Evolutionary conservation across 2,797 vertebrate species (phyloP).

Genomic region (Yasuhikotakia modesta): DNA sequence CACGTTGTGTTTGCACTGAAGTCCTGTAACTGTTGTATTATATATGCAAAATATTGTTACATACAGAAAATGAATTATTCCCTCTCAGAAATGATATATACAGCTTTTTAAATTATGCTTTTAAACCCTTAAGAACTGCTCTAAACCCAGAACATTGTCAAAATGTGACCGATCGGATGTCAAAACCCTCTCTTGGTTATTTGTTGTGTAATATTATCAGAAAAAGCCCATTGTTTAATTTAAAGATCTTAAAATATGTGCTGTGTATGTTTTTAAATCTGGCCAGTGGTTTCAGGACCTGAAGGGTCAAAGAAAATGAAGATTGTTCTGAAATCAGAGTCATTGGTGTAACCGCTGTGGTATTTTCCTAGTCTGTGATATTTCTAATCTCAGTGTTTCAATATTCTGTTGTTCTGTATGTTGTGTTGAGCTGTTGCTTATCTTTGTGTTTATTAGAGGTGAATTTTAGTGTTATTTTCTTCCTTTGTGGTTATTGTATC

Average conservation of each 20-base stretch:
- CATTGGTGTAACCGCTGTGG: slow-evolving; percentile 7
- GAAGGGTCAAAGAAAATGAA: background rate
- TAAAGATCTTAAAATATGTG: background rate
- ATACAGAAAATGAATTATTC: no score
- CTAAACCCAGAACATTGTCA: background rate
- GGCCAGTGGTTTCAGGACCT: background rate
- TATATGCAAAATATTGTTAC: no score
- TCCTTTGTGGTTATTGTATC: slow-evolving; percentile 30
- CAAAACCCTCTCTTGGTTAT: background rate
- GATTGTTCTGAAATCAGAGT: background rate
- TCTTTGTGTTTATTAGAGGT: slow-evolving; percentile 39
- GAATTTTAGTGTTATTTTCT: no score
- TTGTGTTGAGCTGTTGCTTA: slow-evolving; percentile 28
- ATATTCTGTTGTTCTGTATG: slow-evolving; percentile 7
- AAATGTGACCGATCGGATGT: no score
- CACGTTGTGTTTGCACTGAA: no score
- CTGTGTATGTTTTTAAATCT: slow-evolving; percentile 8
- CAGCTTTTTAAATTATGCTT: no score
- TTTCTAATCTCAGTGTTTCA: background rate
- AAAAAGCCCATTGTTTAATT: slow-evolving; percentile 10
- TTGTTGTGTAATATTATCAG: slow-evolving; percentile 18
- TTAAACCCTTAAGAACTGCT: background rate
- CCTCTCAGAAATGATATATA: background rate
- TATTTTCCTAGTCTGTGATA: background rate
- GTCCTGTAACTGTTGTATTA: no score